Conservation (phyloP, 2,797 vertebrate species). For the Sarcoramphus papa region DNA sequence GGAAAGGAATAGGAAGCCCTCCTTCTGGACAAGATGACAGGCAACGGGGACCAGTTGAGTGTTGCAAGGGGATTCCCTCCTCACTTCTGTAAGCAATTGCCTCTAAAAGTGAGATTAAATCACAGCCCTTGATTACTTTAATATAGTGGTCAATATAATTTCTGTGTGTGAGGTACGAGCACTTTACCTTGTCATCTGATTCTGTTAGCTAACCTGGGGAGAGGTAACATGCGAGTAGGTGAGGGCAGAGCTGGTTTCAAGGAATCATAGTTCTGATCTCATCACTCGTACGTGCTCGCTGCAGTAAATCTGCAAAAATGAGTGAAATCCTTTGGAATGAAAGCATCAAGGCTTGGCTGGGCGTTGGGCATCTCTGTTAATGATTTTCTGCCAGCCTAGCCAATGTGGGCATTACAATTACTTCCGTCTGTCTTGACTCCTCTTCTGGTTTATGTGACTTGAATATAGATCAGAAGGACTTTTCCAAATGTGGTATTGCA, state of each 20-base stretch:
- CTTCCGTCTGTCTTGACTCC: background rate
- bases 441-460: background rate
- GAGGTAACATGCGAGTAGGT: background rate
- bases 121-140: background rate
- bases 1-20: background rate
- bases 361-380: background rate
- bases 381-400: background rate
- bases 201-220: background rate
- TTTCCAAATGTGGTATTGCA: background rate
- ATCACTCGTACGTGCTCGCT: accelerated
- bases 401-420: background rate
- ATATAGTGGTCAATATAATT: background rate
- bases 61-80: background rate
- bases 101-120: background rate
- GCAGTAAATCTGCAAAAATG: background rate
- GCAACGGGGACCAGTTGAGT: background rate
- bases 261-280: background rate
- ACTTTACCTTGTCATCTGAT: background rate
- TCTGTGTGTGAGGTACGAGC: background rate
- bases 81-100: background rate
- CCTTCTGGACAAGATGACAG: background rate
- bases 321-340: background rate
- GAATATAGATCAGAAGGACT: background rate
- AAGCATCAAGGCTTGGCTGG: background rate
- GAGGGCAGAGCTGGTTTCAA: background rate